phyloP scores from a whole-genome alignment of 2,113 vertebrate genomes.

The Dasypus novemcinctus region DNA sequence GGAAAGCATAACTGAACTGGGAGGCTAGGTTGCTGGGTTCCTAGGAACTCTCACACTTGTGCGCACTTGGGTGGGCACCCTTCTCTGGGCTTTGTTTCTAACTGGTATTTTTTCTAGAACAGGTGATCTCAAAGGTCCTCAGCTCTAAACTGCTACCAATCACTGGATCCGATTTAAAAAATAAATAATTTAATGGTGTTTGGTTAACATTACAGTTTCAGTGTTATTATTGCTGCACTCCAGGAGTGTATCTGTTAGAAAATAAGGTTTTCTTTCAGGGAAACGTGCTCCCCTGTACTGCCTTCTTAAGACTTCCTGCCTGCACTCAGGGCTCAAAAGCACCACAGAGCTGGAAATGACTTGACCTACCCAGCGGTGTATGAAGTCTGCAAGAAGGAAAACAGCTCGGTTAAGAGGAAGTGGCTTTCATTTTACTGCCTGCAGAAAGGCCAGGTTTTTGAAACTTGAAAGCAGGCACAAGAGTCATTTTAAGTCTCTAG shows the following conservation, averaged over 20 bases:
- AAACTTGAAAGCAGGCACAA: neutral
- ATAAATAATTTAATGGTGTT: neutral
- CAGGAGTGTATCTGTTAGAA: neutral
- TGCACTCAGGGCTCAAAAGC: no score
- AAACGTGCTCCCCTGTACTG: neutral
- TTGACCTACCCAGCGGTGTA: neutral
- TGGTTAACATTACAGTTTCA: neutral
- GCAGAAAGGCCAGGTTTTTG: slow-evolving; percentile 18
- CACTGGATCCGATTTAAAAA: neutral
- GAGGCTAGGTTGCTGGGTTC: neutral
- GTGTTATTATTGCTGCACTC: neutral
- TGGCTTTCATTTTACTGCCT: slow-evolving; percentile 48
- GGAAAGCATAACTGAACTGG: neutral
- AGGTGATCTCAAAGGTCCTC: neutral
- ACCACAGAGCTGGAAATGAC: neutral
- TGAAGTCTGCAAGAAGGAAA: neutral
- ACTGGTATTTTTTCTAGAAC: neutral
- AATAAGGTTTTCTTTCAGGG: neutral
- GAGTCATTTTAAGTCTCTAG: slow-evolving; percentile 59
- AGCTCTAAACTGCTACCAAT: neutral
- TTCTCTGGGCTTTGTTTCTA: neutral
- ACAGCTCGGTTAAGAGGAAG: slow-evolving; percentile 30
- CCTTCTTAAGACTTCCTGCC: neutral
- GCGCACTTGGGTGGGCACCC: neutral
- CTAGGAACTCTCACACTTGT: neutral